Evolutionary conservation across 2,797 vertebrate genomes (phyloP).

Genomic region (Bradypodion ventrale): DNA sequence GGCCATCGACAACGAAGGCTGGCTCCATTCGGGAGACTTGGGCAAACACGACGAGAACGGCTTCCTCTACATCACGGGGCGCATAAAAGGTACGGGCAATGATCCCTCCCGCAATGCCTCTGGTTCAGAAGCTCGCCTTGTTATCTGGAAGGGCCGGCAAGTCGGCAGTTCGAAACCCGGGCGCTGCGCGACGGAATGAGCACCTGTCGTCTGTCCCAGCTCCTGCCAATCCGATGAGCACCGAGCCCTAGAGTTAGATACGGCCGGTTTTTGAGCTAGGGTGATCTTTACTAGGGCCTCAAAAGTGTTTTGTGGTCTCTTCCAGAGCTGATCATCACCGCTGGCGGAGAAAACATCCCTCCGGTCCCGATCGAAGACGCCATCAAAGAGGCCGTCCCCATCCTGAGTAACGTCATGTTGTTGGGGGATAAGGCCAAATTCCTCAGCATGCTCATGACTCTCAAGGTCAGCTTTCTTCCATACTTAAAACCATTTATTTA

Average conservation of each 20-base stretch:
- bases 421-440: conserved; percentile 93
- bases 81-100: conserved; percentile 98
- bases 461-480: conserved; percentile 88
- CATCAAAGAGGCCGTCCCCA: conserved; percentile 84
- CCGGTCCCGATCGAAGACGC: conserved; percentile 88
- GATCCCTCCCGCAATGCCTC: too few species aligned
- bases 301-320: neutral
- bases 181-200: too few species aligned
- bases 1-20: conserved; percentile 84
- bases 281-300: too few species aligned
- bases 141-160: too few species aligned
- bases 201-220: too few species aligned
- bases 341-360: conserved; percentile 89
- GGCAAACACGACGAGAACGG: conserved; percentile 83
- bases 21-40: conserved; percentile 94
- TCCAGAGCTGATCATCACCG: conserved; percentile 93
- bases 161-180: too few species aligned
- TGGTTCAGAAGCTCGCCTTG: too few species aligned
- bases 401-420: conserved; percentile 91
- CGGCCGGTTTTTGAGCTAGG: too few species aligned
- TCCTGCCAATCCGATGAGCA: too few species aligned
- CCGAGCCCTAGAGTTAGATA: too few species aligned
- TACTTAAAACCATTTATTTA: too few species aligned
- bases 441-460: conserved; percentile 87
- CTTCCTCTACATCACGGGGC: conserved; percentile 91